Conservation (phyloP, 1,140 invertebrate species). For the Caenorhabditis latens region DNA sequence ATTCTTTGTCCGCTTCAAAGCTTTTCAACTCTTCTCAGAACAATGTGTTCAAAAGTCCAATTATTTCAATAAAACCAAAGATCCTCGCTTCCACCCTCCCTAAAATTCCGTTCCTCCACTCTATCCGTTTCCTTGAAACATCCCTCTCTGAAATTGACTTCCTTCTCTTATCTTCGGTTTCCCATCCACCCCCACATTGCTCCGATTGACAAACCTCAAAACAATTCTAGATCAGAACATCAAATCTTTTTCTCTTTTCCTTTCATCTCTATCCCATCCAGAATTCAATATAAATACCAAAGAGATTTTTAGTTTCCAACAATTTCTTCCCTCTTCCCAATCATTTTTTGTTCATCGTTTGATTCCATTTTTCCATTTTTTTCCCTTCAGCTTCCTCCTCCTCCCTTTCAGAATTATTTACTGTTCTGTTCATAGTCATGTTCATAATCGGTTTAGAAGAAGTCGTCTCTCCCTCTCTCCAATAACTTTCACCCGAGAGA, state of each 20-base stretch:
- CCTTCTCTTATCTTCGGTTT: neutral
- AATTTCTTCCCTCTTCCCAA: neutral
- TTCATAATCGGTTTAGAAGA: conserved; percentile 54
- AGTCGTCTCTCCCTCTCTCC: neutral
- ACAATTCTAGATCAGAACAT: conserved; percentile 15
- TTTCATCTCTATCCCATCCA: neutral
- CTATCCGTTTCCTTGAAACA: no score
- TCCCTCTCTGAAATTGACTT: no score
- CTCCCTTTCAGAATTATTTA: conserved; percentile 23
- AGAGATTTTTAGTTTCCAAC: neutral
- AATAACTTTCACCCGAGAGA: conserved; percentile 28
- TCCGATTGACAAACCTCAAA: neutral
- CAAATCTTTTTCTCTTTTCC: neutral
- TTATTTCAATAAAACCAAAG: no score
- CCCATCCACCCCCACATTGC: neutral
- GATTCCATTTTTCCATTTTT: neutral
- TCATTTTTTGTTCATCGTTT: conserved; percentile 3
- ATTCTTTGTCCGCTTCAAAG: no score
- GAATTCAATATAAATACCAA: conserved; percentile 31
- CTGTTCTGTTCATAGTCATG: conserved; percentile 36
- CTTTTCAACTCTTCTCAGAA: no score
- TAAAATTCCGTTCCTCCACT: no score
- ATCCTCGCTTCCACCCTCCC: no score
- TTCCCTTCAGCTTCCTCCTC: neutral
- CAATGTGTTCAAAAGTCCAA: no score